phyloP scores from a whole-genome alignment of 2,888 invertebrate species.

The Hartigia nigra region DNA sequence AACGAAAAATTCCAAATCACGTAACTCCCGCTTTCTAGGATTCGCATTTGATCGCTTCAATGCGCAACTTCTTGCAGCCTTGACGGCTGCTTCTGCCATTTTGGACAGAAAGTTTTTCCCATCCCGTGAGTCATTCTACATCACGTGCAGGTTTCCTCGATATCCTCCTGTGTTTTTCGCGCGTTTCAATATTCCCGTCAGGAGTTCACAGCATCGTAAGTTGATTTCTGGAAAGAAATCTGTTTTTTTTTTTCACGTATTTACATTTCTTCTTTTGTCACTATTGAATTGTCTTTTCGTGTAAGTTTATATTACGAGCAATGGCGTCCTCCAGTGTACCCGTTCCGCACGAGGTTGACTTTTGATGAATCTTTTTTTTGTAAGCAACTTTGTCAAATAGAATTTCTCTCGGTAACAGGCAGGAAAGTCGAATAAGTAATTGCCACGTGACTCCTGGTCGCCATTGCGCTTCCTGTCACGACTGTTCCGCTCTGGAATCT shows the following conservation, averaged over 20 bases:
- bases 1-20: constrained; percentile 36
- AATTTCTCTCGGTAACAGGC: neutral
- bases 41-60: constrained; percentile 22
- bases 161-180: neutral
- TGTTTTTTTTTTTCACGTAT: neutral
- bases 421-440: neutral
- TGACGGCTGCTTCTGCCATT: neutral
- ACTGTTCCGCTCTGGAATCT: neutral
- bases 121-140: neutral
- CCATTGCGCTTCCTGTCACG: neutral
- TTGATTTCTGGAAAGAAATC: neutral
- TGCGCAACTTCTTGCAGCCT: neutral
- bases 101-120: neutral
- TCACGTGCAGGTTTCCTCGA: neutral
- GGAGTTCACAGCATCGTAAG: neutral
- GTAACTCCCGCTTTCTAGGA: constrained; percentile 51
- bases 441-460: neutral
- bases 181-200: neutral
- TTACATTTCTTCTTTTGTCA: neutral
- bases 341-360: neutral
- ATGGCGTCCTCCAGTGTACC: neutral
- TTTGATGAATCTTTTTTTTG: neutral
- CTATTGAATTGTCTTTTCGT: neutral
- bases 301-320: neutral
- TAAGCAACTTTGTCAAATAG: neutral